phyloP scores from a whole-genome alignment of 2,113 vertebrate species.

The Pheucticus melanocephalus region DNA sequence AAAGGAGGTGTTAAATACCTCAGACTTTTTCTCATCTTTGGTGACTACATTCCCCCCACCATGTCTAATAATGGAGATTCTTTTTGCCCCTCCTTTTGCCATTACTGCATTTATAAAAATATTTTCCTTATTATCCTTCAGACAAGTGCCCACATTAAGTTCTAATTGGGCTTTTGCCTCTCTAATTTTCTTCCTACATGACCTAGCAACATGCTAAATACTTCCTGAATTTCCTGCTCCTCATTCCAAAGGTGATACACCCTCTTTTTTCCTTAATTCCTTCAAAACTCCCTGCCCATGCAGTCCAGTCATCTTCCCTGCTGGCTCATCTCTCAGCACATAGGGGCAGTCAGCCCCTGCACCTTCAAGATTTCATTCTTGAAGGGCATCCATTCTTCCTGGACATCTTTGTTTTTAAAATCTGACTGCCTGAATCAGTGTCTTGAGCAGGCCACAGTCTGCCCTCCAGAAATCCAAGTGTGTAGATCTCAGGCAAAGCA shows the following conservation, averaged over 20 bases:
- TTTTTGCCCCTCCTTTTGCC: not conserved
- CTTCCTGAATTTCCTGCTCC: not conserved
- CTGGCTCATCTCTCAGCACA: not conserved
- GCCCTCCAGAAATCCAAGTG: not conserved
- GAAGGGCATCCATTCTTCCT: no score
- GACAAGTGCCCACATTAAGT: not conserved
- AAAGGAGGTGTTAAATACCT: not conserved
- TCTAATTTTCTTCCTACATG: not conserved
- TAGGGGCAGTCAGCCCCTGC: not conserved
- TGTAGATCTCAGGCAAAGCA: not conserved
- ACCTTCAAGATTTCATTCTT: not conserved
- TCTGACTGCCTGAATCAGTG: not conserved
- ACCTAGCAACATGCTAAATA: not conserved
- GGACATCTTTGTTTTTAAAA: not conserved
- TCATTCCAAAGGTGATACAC: not conserved
- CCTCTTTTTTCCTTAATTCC: not conserved
- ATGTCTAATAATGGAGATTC: no score
- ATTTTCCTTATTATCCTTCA: not conserved
- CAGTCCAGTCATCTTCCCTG: not conserved
- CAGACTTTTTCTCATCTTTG: not conserved
- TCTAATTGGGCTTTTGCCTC: not conserved
- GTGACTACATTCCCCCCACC: not conserved
- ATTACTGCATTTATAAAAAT: not conserved
- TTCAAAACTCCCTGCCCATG: not conserved
- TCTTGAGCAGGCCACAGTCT: not conserved